Conservation (phyloP, 2,113 vertebrate genomes). For the Thalassarche chlororhynchos region DNA sequence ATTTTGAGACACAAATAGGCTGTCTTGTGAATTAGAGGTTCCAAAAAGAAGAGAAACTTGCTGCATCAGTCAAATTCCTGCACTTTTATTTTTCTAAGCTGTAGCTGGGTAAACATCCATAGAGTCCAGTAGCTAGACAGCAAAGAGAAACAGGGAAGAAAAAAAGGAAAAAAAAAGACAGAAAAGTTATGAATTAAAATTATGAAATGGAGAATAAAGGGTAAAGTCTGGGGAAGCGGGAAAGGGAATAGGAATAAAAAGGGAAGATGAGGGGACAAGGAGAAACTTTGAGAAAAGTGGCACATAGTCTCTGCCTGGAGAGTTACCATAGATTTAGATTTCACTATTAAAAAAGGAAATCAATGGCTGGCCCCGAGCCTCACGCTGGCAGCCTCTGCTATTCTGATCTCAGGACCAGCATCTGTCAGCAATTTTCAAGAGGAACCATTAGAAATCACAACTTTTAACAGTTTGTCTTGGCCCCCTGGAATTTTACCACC, state of each 20-base stretch:
- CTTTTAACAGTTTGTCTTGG: constrained; percentile 77
- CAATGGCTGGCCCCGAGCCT: constrained; percentile 63
- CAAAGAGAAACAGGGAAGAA: background rate
- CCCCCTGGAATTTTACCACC: constrained; percentile 54
- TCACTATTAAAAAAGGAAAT: constrained; percentile 28
- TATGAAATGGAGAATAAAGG: background rate
- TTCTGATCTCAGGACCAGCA: constrained; percentile 69
- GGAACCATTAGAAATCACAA: constrained; percentile 70
- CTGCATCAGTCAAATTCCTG: constrained; percentile 37
- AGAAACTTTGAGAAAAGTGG: background rate
- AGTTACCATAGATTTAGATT: constrained; percentile 37
- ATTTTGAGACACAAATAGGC: background rate
- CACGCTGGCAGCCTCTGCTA: constrained; percentile 50
- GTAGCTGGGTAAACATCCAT: constrained; percentile 7
- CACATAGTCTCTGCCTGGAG: background rate
- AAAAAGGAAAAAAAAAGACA: background rate
- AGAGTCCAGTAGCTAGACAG: background rate
- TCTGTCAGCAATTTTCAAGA: constrained; percentile 75
- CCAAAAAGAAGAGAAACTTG: constrained; percentile 33
- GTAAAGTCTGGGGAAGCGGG: background rate
- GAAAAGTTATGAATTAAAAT: background rate
- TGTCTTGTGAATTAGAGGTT: background rate
- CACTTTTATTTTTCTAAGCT: background rate
- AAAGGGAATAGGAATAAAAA: background rate
- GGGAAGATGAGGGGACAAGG: background rate